Conservation (phyloP, 2,113 vertebrate genomes). For the Danio rerio region DNA sequence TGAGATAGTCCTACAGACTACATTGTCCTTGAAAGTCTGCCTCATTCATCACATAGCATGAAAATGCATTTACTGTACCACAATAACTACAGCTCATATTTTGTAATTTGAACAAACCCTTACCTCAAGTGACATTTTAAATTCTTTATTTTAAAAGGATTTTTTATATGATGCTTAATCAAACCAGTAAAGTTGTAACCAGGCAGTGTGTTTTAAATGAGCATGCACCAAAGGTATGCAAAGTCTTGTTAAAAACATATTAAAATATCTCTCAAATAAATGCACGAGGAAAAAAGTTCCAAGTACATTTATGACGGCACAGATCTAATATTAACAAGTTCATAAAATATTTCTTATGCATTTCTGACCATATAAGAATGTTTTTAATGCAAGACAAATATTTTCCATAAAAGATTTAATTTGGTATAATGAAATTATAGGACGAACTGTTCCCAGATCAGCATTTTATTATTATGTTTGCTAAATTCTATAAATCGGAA, state of each 20-base stretch:
- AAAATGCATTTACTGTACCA: neutral
- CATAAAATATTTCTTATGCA: neutral
- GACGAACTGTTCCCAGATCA: neutral
- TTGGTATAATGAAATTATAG: neutral
- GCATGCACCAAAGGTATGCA: neutral
- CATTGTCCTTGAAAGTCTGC: neutral
- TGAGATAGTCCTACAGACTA: neutral
- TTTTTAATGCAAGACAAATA: neutral
- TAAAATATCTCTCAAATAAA: neutral
- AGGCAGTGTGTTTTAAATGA: neutral
- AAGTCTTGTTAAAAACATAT: neutral
- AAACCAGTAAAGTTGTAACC: neutral
- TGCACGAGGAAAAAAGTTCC: too few species aligned
- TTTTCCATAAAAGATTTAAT: neutral
- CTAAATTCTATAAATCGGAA: neutral
- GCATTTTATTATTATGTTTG: neutral
- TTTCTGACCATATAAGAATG: neutral
- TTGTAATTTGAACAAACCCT: neutral
- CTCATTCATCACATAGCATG: neutral
- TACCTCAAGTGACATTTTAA: neutral
- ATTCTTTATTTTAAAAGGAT: too few species aligned
- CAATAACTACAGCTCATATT: neutral
- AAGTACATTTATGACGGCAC: too few species aligned
- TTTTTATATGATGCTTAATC: neutral
- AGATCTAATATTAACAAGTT: neutral